Percentiles rank a stretch among this genome's conserved stretches.
Conservation (phyloP, 1,140 invertebrate species). For the Helicoverpa zea region DNA sequence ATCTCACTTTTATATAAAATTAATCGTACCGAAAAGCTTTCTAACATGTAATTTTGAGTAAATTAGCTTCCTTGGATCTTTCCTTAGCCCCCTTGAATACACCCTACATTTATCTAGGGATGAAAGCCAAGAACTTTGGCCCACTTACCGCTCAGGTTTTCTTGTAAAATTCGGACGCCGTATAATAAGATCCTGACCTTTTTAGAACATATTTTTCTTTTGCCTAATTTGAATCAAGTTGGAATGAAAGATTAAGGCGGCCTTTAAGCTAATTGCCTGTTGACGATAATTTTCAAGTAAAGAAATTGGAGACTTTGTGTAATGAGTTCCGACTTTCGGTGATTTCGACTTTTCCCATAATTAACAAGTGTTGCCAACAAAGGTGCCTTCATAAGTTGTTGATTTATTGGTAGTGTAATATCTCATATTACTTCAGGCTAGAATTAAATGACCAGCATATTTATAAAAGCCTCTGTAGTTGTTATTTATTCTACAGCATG, state of each 20-base stretch:
- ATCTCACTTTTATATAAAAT: slow-evolving; percentile 27
- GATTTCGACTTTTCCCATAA: slow-evolving; percentile 17
- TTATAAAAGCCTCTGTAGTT: neutral
- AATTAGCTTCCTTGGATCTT: slow-evolving; percentile 2
- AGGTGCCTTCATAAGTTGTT: neutral
- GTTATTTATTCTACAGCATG: neutral
- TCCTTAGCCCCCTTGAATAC: slow-evolving; percentile 23
- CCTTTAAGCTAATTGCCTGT: slow-evolving; percentile 22
- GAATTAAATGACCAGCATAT: no score
- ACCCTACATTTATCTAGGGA: slow-evolving; percentile 21
- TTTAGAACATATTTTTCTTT: slow-evolving; percentile 1
- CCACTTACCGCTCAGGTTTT: slow-evolving; percentile 32
- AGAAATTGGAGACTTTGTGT: neutral
- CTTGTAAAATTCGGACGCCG: neutral
- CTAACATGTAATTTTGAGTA: neutral
- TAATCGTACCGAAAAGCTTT: slow-evolving; percentile 11
- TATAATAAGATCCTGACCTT: slow-evolving; percentile 22
- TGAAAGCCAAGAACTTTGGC: slow-evolving; percentile 21
- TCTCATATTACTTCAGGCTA: no score
- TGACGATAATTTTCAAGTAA: slow-evolving; percentile 19
- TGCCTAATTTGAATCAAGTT: slow-evolving; percentile 25
- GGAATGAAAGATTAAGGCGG: slow-evolving; percentile 20
- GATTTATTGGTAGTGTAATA: neutral
- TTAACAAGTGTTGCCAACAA: slow-evolving; percentile 20
- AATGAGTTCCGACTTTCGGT: neutral